Evolutionary conservation across 2,888 invertebrate genomes (phyloP).

Genomic region (Megaustenia siamemsis): DNA sequence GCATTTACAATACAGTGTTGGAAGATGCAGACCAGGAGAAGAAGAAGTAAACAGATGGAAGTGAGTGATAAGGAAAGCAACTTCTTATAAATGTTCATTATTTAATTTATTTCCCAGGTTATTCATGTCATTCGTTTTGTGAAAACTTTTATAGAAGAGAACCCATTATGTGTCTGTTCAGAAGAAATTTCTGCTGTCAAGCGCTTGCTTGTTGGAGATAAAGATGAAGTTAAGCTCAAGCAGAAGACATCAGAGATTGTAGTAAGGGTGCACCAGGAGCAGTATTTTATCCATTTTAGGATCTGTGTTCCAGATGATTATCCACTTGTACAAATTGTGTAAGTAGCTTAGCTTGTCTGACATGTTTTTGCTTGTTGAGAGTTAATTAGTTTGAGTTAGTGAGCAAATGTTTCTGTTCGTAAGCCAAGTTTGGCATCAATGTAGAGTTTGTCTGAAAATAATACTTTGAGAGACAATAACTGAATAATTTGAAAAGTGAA

Average conservation of each 20-base stretch:
- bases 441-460: too few relatives aligned
- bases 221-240: conserved; percentile 85
- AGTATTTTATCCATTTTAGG: conserved; percentile 84
- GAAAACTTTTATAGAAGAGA: conserved; percentile 85
- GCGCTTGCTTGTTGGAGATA: conserved; percentile 79
- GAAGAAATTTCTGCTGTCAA: conserved; percentile 86
- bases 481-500: too few relatives aligned
- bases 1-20: too few relatives aligned
- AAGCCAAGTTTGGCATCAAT: too few relatives aligned
- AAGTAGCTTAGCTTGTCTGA: conserved; percentile 59
- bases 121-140: conserved; percentile 84
- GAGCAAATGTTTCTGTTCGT: too few relatives aligned
- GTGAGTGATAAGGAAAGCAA: too few relatives aligned
- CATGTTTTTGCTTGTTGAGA: too few relatives aligned
- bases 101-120: conserved; percentile 79
- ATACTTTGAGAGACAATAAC: too few relatives aligned
- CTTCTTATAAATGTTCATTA: background rate
- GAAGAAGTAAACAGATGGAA: too few relatives aligned
- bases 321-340: conserved; percentile 83
- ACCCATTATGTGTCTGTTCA: conserved; percentile 87
- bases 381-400: too few relatives aligned
- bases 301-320: conserved; percentile 85
- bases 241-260: conserved; percentile 85
- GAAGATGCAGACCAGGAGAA: too few relatives aligned
- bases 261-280: conserved; percentile 83